These are phyloP conservation scores for Muraenolepis orangiensis DNA, from an alignment of 2,797 vertebrate genomes.

Conservation along the genomic window DNA sequence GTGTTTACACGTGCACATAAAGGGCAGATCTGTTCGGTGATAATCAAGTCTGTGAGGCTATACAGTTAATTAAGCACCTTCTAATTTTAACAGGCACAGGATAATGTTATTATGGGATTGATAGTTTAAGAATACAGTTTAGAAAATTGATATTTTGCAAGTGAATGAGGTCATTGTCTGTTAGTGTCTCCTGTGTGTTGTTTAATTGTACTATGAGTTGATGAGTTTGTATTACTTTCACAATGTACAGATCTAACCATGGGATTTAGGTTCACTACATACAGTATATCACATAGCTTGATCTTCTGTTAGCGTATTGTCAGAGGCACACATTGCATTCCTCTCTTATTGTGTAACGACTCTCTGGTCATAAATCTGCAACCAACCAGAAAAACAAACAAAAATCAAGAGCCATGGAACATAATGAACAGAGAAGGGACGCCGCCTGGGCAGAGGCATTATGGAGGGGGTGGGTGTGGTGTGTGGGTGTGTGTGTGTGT, in stretches of 20 bases:
- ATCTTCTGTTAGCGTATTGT: neutral
- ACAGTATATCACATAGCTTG: neutral
- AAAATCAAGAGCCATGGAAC: no score
- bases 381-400: neutral
- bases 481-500: conserved; percentile 24
- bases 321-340: neutral
- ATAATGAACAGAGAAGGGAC: no score
- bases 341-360: neutral
- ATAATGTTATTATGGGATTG: neutral
- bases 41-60: conserved; percentile 4
- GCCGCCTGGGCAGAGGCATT: no score
- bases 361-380: neutral
- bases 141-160: neutral
- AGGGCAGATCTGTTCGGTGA: conserved; percentile 49
- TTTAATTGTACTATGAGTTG: neutral
- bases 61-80: neutral
- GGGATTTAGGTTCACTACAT: neutral
- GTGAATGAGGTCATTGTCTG: neutral
- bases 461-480: no score
- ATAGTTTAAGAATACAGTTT: neutral
- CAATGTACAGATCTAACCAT: neutral
- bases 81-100: neutral
- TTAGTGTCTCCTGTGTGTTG: neutral
- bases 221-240: neutral
- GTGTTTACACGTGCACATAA: conserved; percentile 59